Percentiles rank a stretch among this genome's conserved stretches.
phyloP scores from a whole-genome alignment of 2,888 invertebrate species.

The Stramonita haemastoma region DNA sequence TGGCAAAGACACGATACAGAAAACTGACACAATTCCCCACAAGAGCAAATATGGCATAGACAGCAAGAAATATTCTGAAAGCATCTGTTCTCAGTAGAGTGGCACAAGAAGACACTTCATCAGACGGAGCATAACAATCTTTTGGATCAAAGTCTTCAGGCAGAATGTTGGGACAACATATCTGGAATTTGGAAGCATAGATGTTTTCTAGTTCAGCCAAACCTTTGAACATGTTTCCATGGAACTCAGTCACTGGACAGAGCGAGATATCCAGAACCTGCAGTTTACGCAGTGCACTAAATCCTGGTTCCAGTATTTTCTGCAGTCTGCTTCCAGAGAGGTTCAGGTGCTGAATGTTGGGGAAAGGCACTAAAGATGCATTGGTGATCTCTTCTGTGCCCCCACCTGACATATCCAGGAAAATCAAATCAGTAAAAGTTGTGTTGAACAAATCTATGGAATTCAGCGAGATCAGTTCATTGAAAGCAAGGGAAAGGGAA shows the following conservation, averaged over 20 bases:
- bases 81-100: background rate
- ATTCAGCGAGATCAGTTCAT: background rate
- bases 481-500: background rate
- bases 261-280: background rate
- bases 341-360: background rate
- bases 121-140: background rate
- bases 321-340: background rate
- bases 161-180: background rate
- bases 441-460: background rate
- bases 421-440: background rate
- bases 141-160: background rate
- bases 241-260: background rate
- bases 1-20: background rate
- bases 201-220: background rate
- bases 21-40: background rate
- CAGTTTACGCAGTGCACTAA: background rate
- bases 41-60: background rate
- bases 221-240: background rate
- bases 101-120: background rate
- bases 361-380: background rate
- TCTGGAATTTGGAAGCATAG: background rate
- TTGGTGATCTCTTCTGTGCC: background rate
- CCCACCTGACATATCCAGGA: background rate
- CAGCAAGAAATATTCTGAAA: background rate
- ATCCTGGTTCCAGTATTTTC: background rate